phyloP scores from a whole-genome alignment of 2,888 invertebrate species.

The Stegana nigrithorax region DNA sequence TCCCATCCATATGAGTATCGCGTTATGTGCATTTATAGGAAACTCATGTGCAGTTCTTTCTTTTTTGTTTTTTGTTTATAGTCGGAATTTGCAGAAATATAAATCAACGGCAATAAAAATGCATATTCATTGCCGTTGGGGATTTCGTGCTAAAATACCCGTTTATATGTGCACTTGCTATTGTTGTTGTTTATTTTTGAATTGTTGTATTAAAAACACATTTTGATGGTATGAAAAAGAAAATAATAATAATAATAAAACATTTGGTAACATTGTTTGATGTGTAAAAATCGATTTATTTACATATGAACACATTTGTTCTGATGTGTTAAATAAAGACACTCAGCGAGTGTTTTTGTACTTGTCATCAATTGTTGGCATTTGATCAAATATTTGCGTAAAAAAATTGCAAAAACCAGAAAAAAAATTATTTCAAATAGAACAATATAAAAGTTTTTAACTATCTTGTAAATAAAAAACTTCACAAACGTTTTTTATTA shows the following conservation, averaged over 20 bases:
- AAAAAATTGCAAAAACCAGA: background rate
- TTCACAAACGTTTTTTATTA: no score
- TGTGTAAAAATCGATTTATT: constrained; percentile 10
- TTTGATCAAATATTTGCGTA: no score
- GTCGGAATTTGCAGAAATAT: background rate
- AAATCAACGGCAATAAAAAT: constrained; percentile 52
- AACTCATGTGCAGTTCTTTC: background rate
- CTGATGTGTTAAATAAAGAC: background rate
- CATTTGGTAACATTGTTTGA: background rate
- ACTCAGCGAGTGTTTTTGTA: no score
- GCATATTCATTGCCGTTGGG: constrained; percentile 48
- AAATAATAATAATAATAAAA: background rate
- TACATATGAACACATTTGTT: constrained; percentile 5
- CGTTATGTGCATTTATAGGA: background rate
- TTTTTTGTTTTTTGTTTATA: background rate
- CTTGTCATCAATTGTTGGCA: background rate
- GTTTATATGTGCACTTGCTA: background rate
- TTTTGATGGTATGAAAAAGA: background rate
- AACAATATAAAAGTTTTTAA: no score
- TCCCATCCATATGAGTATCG: background rate
- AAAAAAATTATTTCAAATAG: no score
- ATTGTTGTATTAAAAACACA: background rate
- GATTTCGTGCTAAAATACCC: constrained; percentile 4
- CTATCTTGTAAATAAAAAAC: no score
- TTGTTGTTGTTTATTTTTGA: background rate